Evolutionary conservation across 2,797 vertebrate genomes (phyloP), one percentile per base, ranked within the genome.

Genomic region (Pitangus sulphuratus): DNA sequence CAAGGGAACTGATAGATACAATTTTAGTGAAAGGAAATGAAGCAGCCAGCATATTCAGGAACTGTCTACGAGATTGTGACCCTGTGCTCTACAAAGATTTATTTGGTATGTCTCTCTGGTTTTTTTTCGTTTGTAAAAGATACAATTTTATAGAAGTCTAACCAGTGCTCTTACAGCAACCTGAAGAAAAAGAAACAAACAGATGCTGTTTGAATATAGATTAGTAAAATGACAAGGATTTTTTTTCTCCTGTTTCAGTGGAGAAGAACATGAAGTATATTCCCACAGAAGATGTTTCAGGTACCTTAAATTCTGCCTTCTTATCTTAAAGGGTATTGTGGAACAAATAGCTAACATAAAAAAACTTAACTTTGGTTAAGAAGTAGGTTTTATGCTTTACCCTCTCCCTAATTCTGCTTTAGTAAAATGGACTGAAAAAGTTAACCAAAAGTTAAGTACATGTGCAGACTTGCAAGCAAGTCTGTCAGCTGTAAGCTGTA

Each of bases 1-100:
- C 99, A 5, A 99, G 99, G 93, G 98, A 98, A 84, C 97, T 99
- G 80, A 99, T 99, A 31, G 99, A 99, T 86, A 98, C 98, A 9
- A 82, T 99, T 85, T 97, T 99, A 96, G 98, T 98, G 60, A 99
- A 99, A 97, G 99, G 99, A 93, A 99, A 99, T 15, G 98, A 98
- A 48, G 98, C 99, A 13, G 99, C 99, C 17, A 99, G 98, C 95
- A 98, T 99, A 82, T 99, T 99, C 96, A 99, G 98, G 97, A 99
- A 98, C 97, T 99, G 98, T 97, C 98, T 99, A 79, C 98, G 98
- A 97, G 99, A 99, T 81, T 98, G 98, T 33, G 99, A 99, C 22
- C 98, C 99, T 70, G 96, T 98, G 19, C 98, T 99, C 51, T 98
- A 99, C 98, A 98, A 98, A 97, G 99, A 99, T 76, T 98, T 99